Evolutionary conservation across 2,888 invertebrate species (phyloP).

Genomic region (Andrena praecox): DNA sequence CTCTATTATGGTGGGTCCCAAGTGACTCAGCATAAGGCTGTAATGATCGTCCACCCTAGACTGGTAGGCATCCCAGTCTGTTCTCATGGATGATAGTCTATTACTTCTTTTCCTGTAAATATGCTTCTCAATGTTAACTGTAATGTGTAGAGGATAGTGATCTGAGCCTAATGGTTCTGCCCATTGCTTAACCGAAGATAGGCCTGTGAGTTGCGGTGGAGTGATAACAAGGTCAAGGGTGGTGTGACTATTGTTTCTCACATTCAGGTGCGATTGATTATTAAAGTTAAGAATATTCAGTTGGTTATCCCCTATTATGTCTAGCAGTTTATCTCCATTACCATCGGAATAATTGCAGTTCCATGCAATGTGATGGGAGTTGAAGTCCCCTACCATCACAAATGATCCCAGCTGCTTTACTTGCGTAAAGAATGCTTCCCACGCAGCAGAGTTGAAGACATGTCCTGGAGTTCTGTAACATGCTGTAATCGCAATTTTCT

Average conservation of each 20-base stretch:
- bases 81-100: background rate
- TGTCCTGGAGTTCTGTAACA: background rate
- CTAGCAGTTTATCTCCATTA: too few species aligned
- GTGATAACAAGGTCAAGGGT: background rate
- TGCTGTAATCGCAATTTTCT: background rate
- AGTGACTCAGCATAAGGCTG: background rate
- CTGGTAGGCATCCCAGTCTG: background rate
- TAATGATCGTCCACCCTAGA: background rate
- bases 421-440: background rate
- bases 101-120: background rate
- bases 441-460: background rate
- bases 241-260: background rate
- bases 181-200: background rate
- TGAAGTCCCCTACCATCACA: background rate
- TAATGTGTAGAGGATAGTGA: conserved; percentile 1
- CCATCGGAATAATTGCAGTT: background rate
- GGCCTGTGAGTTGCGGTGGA: background rate
- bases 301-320: too few species aligned
- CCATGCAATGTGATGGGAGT: too few species aligned
- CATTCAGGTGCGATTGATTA: background rate
- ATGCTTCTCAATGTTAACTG: background rate
- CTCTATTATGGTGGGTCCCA: background rate
- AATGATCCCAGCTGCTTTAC: background rate
- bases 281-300: background rate
- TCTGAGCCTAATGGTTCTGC: conserved; percentile 6